phyloP scores from a whole-genome alignment of 2,888 invertebrate genomes.

The Lithophane semibrunnea region DNA sequence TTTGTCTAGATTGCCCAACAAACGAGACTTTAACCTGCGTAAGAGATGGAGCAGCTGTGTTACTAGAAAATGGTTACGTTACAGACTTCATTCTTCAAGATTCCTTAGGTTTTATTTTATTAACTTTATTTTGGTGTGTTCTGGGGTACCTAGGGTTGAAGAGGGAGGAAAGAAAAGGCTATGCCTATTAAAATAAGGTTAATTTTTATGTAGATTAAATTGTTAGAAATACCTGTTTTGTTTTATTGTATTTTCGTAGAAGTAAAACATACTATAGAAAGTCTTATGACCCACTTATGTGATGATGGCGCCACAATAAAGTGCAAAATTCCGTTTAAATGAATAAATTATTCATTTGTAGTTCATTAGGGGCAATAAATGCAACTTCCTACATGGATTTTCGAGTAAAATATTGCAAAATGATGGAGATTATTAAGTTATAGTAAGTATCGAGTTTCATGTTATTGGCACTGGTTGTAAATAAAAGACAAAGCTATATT shows the following conservation, averaged over 20 bases:
- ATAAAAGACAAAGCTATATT: too few relatives aligned
- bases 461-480: neutral
- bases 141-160: slow-evolving; percentile 83
- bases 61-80: slow-evolving; percentile 82
- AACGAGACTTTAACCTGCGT: slow-evolving; percentile 79
- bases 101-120: slow-evolving; percentile 75
- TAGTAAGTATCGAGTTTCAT: neutral
- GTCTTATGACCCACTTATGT: neutral
- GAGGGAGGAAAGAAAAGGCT: slow-evolving; percentile 85
- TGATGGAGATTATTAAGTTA: neutral
- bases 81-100: slow-evolving; percentile 78
- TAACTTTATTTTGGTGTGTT: slow-evolving; percentile 80
- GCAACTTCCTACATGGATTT: slow-evolving; percentile 2
- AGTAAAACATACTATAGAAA: neutral
- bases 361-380: neutral
- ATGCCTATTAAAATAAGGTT: slow-evolving; percentile 76
- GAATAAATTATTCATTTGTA: slow-evolving; percentile 22
- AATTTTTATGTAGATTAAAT: slow-evolving; percentile 2
- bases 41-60: slow-evolving; percentile 79
- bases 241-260: slow-evolving; percentile 22
- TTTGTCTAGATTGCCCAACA: slow-evolving; percentile 80
- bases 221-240: neutral
- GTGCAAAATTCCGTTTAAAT: neutral
- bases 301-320: neutral
- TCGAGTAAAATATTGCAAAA: slow-evolving; percentile 1